Evolutionary conservation across 2,113 vertebrate genomes (phyloP).

Genomic region (Centrocercus urophasianus): DNA sequence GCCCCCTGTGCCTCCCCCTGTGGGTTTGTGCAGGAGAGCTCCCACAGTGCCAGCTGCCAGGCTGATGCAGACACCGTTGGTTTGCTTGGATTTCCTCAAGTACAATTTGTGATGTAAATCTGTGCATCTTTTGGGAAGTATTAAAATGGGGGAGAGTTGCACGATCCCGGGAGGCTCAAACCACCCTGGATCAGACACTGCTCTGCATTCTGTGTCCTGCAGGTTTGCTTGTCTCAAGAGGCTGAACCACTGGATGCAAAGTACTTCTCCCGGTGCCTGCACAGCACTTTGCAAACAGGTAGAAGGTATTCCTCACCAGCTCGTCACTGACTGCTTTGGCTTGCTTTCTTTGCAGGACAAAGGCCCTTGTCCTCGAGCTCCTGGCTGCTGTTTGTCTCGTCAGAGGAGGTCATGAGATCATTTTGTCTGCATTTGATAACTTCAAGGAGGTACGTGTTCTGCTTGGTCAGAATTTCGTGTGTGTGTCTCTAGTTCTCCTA

Average conservation of each 20-base stretch:
- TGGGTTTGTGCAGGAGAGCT: background rate
- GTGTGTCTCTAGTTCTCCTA: rapidly evolving
- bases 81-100: background rate
- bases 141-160: background rate
- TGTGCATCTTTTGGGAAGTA: slow-evolving; percentile 27
- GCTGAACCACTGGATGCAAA: background rate
- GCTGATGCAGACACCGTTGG: background rate
- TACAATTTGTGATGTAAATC: background rate
- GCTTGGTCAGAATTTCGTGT: background rate
- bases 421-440: slow-evolving; percentile 94
- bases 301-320: background rate
- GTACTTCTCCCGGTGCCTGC: background rate
- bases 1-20: background rate
- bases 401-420: slow-evolving; percentile 97
- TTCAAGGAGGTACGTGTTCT: slow-evolving; percentile 90
- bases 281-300: background rate
- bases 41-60: background rate
- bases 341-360: slow-evolving; percentile 83
- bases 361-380: slow-evolving; percentile 93
- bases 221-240: background rate
- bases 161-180: background rate
- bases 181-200: rapidly evolving
- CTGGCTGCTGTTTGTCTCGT: slow-evolving; percentile 95
- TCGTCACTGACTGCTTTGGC: background rate
- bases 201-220: rapidly evolving